These are phyloP conservation scores for Phylloscopus trochilus DNA, from an alignment of 2,113 vertebrate species.

Conservation along the genomic window DNA sequence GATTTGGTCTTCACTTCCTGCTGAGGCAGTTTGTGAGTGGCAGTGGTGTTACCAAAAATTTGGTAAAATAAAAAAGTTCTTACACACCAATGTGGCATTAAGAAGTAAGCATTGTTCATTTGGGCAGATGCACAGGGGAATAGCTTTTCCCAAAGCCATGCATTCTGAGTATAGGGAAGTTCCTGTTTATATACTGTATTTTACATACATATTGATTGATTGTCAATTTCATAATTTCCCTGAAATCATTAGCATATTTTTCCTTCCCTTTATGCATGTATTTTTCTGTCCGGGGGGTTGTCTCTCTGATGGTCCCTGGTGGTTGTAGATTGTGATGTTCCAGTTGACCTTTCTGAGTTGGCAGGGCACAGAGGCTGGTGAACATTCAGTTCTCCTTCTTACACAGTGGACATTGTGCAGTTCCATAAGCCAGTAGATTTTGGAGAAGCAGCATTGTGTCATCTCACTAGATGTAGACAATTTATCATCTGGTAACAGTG, in stretches of 20 bases:
- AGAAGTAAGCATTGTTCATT: neutral
- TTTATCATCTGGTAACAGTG: neutral
- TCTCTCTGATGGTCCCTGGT: neutral
- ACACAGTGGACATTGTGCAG: neutral
- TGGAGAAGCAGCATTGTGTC: neutral
- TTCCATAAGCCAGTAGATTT: neutral
- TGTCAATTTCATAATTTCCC: neutral
- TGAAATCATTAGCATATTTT: neutral
- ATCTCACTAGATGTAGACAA: neutral
- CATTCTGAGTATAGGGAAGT: neutral
- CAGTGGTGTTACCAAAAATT: neutral
- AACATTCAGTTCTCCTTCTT: neutral
- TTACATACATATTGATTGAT: neutral
- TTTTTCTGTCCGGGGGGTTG: neutral
- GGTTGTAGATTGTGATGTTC: neutral
- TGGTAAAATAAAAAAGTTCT: neutral
- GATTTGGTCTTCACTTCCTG: neutral
- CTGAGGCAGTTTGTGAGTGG: rapidly evolving
- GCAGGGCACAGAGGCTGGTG: neutral
- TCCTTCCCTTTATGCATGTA: rapidly evolving
- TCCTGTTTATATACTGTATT: neutral
- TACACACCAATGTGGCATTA: too few relatives aligned
- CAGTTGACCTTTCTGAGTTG: neutral
- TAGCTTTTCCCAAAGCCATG: neutral
- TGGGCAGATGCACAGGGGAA: too few relatives aligned